Percentiles rank a stretch among this genome's conserved stretches.
Conservation (phyloP, 2,113 vertebrate genomes). For the Solea solea region DNA sequence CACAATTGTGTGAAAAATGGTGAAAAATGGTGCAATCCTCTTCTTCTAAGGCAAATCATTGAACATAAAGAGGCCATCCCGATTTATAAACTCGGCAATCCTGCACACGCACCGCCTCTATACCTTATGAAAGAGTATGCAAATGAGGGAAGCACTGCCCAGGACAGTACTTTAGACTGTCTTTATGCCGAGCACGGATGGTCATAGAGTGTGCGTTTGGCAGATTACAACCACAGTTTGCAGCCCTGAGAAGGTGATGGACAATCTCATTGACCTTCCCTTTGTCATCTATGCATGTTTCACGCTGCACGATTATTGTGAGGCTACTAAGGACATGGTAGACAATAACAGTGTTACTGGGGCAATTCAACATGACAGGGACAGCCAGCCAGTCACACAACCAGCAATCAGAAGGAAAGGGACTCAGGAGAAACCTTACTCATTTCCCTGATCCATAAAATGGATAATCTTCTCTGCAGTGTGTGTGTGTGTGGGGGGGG, state of each 20-base stretch:
- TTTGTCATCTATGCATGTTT: conserved; percentile 37
- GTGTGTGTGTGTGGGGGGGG: neutral
- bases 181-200: neutral
- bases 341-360: neutral
- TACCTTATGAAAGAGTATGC: conserved; percentile 12
- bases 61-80: neutral
- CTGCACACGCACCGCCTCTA: neutral
- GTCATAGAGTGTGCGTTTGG: conserved; percentile 8
- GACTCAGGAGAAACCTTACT: conserved; percentile 4
- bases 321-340: neutral
- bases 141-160: neutral
- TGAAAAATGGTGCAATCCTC: too few species aligned
- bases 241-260: conserved; percentile 31
- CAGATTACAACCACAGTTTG: conserved; percentile 18
- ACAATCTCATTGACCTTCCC: conserved; percentile 30
- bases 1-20: too few species aligned
- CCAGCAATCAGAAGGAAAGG: neutral
- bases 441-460: neutral
- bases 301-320: conserved; percentile 8
- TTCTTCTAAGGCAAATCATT: neutral
- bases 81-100: conserved; percentile 1
- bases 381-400: neutral
- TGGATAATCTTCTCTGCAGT: neutral
- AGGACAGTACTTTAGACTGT: conserved; percentile 11
- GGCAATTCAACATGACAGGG: neutral